phyloP scores from a whole-genome alignment of 2,113 vertebrate species.

The Sterrhoptilus dennistouni region DNA sequence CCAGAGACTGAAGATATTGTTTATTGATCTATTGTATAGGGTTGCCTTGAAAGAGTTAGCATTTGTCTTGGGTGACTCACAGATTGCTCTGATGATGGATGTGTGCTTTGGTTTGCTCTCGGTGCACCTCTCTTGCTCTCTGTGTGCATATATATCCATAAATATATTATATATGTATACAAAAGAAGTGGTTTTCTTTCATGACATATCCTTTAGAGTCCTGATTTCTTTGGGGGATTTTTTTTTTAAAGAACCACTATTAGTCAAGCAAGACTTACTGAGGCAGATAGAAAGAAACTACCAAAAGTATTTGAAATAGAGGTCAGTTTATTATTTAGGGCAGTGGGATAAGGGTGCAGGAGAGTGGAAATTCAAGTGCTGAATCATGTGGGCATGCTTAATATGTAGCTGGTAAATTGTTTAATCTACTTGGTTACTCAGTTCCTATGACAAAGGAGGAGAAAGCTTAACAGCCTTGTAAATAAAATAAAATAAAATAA shows the following conservation, averaged over 20 bases:
- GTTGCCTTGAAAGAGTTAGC: constrained; percentile 24
- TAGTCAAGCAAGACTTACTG: background rate
- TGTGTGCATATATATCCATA: background rate
- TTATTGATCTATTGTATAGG: constrained; percentile 38
- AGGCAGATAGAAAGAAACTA: background rate
- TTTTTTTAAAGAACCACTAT: background rate
- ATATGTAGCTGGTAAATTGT: background rate
- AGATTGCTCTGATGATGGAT: background rate
- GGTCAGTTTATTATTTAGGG: background rate
- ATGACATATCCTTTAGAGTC: background rate
- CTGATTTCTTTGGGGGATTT: background rate
- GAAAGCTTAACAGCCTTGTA: background rate
- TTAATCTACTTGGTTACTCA: background rate
- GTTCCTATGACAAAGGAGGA: background rate
- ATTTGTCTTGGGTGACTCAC: constrained; percentile 25
- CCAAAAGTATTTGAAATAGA: background rate
- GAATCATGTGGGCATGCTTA: background rate
- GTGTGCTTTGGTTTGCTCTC: background rate
- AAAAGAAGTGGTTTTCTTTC: background rate
- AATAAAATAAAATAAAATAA: background rate
- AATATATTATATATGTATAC: background rate
- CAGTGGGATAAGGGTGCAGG: background rate
- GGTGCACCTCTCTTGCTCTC: background rate
- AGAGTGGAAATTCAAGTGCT: background rate
- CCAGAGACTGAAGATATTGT: constrained; percentile 10